A percentile compares a stretch with the other conserved stretches of the same genome.
These are phyloP conservation scores for Neoarius graeffei DNA, from an alignment of 2,113 vertebrate genomes.

Conservation along the genomic window DNA sequence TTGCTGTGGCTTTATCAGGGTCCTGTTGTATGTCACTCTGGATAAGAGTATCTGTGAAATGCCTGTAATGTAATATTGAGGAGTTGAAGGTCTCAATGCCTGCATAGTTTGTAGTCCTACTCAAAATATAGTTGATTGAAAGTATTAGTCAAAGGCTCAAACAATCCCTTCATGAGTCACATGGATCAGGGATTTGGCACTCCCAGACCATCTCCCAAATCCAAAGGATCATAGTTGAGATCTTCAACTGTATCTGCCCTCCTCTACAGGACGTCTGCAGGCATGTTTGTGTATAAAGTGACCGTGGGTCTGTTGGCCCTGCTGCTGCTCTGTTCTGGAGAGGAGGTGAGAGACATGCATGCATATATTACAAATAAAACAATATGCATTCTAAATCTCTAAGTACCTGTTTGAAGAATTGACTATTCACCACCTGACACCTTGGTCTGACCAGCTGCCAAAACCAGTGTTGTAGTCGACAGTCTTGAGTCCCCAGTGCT, in stretches of 20 bases:
- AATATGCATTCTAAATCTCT: neutral
- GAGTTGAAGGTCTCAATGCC: neutral
- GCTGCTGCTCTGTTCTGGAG: neutral
- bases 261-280: neutral
- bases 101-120: neutral
- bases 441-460: neutral
- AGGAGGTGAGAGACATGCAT: neutral
- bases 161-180: neutral
- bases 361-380: neutral
- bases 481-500: too few species aligned
- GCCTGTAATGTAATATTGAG: neutral
- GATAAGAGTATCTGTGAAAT: too few species aligned
- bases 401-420: neutral
- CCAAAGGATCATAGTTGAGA: neutral
- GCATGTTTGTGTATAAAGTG: neutral
- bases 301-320: neutral
- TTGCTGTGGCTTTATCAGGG: too few species aligned
- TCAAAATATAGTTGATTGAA: neutral
- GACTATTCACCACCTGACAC: neutral
- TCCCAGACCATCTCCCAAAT: neutral
- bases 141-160: neutral
- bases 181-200: neutral
- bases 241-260: neutral
- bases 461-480: too few species aligned
- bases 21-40: too few species aligned